phyloP scores from a whole-genome alignment of 1,140 invertebrate species.

The Drosophila takahashii region DNA sequence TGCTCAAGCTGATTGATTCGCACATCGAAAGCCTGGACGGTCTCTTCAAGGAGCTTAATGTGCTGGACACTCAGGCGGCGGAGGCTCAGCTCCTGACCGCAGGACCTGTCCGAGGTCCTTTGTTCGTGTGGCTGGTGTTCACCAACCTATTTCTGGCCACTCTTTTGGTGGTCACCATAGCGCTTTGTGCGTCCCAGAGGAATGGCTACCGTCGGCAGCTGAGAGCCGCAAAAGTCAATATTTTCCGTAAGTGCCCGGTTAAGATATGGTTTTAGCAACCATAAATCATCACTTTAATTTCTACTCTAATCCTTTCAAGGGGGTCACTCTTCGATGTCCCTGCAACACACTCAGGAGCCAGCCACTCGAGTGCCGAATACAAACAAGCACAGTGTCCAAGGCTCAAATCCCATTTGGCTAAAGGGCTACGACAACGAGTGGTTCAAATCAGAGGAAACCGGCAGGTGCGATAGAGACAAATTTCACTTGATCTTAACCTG shows the following conservation, averaged over 20 bases:
- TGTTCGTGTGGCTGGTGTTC: slow-evolving; percentile 92
- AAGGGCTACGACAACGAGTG: slow-evolving; percentile 97
- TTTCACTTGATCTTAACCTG: neutral
- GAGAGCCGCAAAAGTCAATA: slow-evolving; percentile 96
- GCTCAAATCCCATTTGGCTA: slow-evolving; percentile 98
- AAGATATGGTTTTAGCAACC: neutral
- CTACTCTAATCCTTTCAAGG: slow-evolving; percentile 23
- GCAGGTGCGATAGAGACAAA: slow-evolving; percentile 85
- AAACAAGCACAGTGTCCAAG: slow-evolving; percentile 96
- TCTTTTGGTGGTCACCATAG: slow-evolving; percentile 91
- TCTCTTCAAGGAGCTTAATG: slow-evolving; percentile 96
- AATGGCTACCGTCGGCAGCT: slow-evolving; percentile 93
- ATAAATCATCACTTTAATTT: neutral
- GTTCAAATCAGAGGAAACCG: slow-evolving; percentile 94
- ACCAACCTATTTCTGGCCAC: slow-evolving; percentile 91
- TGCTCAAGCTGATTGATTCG: slow-evolving; percentile 93
- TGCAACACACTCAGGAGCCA: slow-evolving; percentile 62
- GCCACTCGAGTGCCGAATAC: slow-evolving; percentile 94
- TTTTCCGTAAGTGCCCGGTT: slow-evolving; percentile 90
- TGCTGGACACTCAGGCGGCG: slow-evolving; percentile 94
- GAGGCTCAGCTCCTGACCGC: slow-evolving; percentile 87
- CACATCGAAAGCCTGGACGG: slow-evolving; percentile 95
- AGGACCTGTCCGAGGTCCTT: slow-evolving; percentile 85
- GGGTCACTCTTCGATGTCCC: slow-evolving; percentile 67
- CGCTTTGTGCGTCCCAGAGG: slow-evolving; percentile 92